A percentile compares a stretch with the other conserved stretches of the same genome.
Evolutionary conservation across 2,888 invertebrate genomes (phyloP).

Genomic region (Agrilus mali): DNA sequence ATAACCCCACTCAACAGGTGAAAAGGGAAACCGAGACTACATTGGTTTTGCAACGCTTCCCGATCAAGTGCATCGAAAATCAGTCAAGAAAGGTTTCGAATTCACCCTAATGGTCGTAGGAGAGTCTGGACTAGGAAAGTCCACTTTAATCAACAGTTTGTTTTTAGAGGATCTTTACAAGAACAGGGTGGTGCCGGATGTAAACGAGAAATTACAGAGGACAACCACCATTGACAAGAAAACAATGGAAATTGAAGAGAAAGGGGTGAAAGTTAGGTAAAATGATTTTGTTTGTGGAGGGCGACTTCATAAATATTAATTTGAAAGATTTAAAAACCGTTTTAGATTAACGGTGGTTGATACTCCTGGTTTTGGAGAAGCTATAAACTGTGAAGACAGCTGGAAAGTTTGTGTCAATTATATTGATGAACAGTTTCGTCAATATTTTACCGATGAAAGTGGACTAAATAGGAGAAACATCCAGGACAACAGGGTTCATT

Average conservation of each 20-base stretch:
- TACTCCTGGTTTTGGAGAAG: conserved; percentile 92
- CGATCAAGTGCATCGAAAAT: conserved; percentile 92
- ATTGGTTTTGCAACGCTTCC: conserved; percentile 93
- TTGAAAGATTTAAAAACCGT: conserved; percentile 2
- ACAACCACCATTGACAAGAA: conserved; percentile 62
- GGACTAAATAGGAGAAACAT: conserved; percentile 90
- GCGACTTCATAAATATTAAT: no score
- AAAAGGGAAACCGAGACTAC: conserved; percentile 54
- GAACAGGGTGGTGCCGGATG: conserved; percentile 62
- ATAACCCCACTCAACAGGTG: conserved; percentile 9
- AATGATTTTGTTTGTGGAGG: not conserved
- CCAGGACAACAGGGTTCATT: conserved; percentile 91
- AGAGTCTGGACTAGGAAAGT: conserved; percentile 88
- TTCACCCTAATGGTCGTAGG: conserved; percentile 95
- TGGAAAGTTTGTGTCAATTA: conserved; percentile 87
- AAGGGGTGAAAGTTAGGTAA: conserved; percentile 71
- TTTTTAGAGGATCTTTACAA: conserved; percentile 90
- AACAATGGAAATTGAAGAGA: conserved; percentile 91
- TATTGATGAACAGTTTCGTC: conserved; percentile 80
- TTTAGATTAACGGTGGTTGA: conserved; percentile 73
- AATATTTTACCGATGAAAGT: conserved; percentile 84
- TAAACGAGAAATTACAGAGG: conserved; percentile 48
- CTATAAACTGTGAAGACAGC: conserved; percentile 86
- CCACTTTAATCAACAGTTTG: conserved; percentile 86
- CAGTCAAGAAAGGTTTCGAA: conserved; percentile 91